A percentile compares a stretch with the other conserved stretches of the same genome.
These are phyloP conservation scores for Nemopilema nomurai DNA, from an alignment of 30 jellyfish, hydroid and myxozoan species.

Conservation along the genomic window DNA sequence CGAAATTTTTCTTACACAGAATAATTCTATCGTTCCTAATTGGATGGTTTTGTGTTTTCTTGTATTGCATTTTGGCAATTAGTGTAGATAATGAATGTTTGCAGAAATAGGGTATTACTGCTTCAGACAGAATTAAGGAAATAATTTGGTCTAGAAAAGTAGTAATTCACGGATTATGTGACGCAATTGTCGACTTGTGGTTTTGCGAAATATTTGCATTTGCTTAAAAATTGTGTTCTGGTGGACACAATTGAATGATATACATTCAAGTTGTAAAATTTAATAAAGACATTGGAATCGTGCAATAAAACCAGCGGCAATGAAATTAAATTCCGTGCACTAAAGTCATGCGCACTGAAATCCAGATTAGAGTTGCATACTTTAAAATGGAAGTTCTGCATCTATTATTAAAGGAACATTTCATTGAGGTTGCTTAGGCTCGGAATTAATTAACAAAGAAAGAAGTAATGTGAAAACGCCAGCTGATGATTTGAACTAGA, in stretches of 20 bases:
- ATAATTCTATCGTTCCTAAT: not conserved
- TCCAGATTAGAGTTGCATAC: constrained; percentile 13
- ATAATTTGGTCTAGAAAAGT: not conserved
- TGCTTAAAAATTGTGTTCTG: not conserved
- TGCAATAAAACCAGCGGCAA: not conserved
- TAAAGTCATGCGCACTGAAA: not conserved
- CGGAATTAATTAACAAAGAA: constrained; percentile 4
- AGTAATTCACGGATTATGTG: not conserved
- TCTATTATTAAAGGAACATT: constrained; percentile 26
- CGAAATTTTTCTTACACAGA: not conserved
- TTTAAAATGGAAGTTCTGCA: not conserved
- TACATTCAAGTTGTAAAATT: not conserved
- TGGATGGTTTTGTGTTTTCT: not conserved
- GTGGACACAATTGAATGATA: not conserved
- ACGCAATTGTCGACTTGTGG: not conserved
- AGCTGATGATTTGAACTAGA: constrained; percentile 12
- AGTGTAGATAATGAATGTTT: not conserved
- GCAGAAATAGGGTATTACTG: not conserved
- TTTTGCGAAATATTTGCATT: not conserved
- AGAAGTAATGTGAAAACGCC: constrained; percentile 11
- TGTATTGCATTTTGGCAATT: not conserved
- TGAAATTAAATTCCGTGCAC: not conserved
- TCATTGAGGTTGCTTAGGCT: not conserved
- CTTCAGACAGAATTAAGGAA: not conserved
- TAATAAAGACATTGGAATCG: not conserved